These are phyloP conservation scores for Synanceia verrucosa DNA, from an alignment of 2,797 vertebrate species.

Conservation along the genomic window DNA sequence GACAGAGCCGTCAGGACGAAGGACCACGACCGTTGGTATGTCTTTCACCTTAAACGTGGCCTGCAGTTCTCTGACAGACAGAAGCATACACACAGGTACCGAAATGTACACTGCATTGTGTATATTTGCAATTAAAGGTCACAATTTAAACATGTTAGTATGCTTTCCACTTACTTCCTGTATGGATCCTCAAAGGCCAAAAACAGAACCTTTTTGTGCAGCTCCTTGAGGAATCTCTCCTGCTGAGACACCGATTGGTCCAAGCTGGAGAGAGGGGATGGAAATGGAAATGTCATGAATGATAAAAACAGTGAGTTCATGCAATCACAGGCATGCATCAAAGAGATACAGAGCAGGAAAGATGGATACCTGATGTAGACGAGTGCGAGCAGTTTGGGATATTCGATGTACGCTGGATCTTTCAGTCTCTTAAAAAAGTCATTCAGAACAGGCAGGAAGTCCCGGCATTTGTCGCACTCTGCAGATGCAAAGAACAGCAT, in stretches of 20 bases:
- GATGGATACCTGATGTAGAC: constrained; percentile 72
- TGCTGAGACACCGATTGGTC: constrained; percentile 86
- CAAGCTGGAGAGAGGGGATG: constrained; percentile 62
- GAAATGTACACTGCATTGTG: not conserved
- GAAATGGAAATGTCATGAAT: constrained; percentile 18
- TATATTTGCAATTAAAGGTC: not conserved
- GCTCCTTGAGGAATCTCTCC: constrained; percentile 81
- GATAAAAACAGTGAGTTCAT: constrained; percentile 4
- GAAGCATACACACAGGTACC: not conserved
- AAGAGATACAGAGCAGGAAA: not conserved
- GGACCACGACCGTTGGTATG: constrained; percentile 87
- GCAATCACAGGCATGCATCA: not conserved
- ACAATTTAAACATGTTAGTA: not conserved
- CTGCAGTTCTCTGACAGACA: constrained; percentile 84
- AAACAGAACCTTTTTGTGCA: constrained; percentile 88
- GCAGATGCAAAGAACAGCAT: constrained; percentile 84
- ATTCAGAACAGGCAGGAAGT: constrained; percentile 80
- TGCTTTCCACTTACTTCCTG: constrained; percentile 78
- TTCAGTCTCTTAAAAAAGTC: constrained; percentile 86
- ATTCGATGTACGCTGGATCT: constrained; percentile 85
- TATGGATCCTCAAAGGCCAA: constrained; percentile 87
- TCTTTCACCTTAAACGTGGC: constrained; percentile 83
- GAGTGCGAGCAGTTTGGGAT: constrained; percentile 82
- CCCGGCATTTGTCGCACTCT: constrained; percentile 74
- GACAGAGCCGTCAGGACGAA: constrained; percentile 87